Percentiles rank a stretch among this genome's conserved stretches.
phyloP scores from a whole-genome alignment of 2,797 vertebrate genomes.

The Pristis pectinata region DNA sequence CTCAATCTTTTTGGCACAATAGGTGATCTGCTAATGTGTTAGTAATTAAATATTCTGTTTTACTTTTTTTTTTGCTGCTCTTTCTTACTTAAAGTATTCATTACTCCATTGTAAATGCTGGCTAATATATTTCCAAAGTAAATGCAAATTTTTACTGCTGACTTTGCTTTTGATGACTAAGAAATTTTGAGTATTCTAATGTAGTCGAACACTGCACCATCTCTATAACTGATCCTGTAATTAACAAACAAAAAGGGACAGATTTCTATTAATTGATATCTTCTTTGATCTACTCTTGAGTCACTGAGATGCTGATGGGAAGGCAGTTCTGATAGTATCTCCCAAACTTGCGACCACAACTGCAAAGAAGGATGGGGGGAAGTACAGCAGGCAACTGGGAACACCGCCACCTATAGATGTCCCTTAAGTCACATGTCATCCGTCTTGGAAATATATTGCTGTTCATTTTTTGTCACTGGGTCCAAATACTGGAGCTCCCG shows the following conservation, averaged over 20 bases:
- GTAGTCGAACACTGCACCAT: background rate
- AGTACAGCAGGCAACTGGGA: too few relatives aligned
- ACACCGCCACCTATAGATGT: too few relatives aligned
- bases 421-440: too few relatives aligned
- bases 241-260: background rate
- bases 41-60: background rate
- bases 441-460: too few relatives aligned
- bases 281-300: background rate
- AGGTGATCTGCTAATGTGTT: background rate
- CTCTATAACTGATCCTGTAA: background rate
- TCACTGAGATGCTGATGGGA: background rate
- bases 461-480: too few relatives aligned
- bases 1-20: background rate
- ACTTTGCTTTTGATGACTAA: background rate
- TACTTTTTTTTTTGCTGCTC: background rate
- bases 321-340: too few relatives aligned
- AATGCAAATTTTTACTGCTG: background rate
- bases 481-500: too few relatives aligned
- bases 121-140: background rate
- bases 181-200: background rate
- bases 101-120: background rate
- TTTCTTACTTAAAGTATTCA: background rate
- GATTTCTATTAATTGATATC: background rate
- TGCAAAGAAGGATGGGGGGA: too few relatives aligned
- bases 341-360: too few relatives aligned